Conservation (phyloP, 2,113 vertebrate genomes). For the Lagopus muta region DNA sequence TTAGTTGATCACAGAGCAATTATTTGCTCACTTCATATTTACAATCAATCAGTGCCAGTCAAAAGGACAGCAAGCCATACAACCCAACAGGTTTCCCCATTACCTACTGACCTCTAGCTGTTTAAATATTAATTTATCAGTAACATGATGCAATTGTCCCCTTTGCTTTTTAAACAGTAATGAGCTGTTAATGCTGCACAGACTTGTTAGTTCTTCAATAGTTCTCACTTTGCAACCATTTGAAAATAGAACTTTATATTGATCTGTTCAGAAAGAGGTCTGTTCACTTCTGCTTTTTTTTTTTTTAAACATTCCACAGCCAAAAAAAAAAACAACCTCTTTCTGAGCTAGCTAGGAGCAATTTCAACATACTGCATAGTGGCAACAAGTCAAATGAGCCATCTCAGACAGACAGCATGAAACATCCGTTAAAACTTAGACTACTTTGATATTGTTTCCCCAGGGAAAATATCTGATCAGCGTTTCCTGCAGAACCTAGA, state of each 20-base stretch:
- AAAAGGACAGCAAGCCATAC: neutral
- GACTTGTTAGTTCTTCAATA: neutral
- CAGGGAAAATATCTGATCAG: neutral
- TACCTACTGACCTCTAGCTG: neutral
- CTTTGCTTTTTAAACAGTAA: neutral
- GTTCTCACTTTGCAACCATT: neutral
- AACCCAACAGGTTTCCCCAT: neutral
- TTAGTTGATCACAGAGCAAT: neutral
- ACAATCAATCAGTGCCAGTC: neutral
- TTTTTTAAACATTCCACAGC: neutral
- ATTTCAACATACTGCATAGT: slow-evolving; percentile 13
- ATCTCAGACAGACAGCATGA: neutral
- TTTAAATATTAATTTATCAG: neutral
- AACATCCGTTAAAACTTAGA: slow-evolving; percentile 19
- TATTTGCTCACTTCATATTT: neutral
- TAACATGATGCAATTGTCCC: neutral
- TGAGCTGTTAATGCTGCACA: neutral
- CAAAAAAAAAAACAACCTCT: neutral
- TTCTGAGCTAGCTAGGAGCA: neutral
- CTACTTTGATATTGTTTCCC: slow-evolving; percentile 14
- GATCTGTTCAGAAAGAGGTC: neutral
- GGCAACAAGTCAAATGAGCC: neutral
- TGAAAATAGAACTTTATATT: neutral
- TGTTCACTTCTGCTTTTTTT: neutral
- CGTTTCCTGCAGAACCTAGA: neutral